Percentiles rank a stretch among this genome's conserved stretches.
phyloP scores from a whole-genome alignment of 2,888 invertebrate species.

The Odontothrips loti region DNA sequence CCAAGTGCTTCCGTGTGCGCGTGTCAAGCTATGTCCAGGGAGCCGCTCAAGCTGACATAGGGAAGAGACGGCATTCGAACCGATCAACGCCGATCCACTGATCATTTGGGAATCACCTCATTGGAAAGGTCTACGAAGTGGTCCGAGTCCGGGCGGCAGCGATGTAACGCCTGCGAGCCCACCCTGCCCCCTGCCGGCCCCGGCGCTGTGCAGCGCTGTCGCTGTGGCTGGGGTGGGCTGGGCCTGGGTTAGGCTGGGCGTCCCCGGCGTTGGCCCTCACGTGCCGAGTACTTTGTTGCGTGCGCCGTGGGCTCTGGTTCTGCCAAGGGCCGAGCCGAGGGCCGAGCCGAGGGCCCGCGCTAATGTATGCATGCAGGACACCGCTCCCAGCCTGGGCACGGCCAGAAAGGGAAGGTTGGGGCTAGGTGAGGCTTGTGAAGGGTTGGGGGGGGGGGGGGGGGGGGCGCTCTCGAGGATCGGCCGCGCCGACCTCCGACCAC shows the following conservation, averaged over 20 bases:
- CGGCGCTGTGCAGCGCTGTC: not conserved
- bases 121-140: too few relatives aligned
- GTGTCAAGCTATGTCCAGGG: too few relatives aligned
- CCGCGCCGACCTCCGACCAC: not conserved
- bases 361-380: not conserved
- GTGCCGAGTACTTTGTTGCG: not conserved
- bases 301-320: not conserved
- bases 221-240: not conserved
- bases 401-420: not conserved
- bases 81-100: too few relatives aligned
- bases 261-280: not conserved
- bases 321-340: not conserved
- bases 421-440: not conserved
- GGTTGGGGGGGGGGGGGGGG: not conserved
- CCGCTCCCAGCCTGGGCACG: not conserved
- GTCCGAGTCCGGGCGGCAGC: too few relatives aligned
- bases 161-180: not conserved
- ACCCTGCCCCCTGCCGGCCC: not conserved
- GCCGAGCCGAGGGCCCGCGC: not conserved
- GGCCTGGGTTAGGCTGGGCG: not conserved
- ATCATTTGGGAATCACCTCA: too few relatives aligned
- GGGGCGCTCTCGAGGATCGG: not conserved
- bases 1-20: too few relatives aligned
- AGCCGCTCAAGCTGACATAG: too few relatives aligned
- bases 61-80: not conserved